phyloP scores from a whole-genome alignment of 2,797 vertebrate genomes.

The Menidia menidia region DNA sequence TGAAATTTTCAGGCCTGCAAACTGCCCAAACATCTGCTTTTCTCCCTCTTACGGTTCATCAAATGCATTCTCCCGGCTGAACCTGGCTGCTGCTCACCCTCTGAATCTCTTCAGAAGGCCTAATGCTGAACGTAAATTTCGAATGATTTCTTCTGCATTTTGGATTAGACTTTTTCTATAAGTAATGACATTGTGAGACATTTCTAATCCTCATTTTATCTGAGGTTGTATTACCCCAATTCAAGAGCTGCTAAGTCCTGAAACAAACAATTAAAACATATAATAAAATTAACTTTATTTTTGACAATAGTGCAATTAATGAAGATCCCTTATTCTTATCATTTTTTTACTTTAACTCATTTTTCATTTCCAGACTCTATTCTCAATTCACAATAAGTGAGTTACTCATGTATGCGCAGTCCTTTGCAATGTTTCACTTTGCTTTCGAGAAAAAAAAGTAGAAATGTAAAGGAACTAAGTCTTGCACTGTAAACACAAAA shows the following conservation, averaged over 20 bases:
- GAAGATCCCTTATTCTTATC: not conserved
- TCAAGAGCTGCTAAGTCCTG: no score
- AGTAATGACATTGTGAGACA: not conserved
- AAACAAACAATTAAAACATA: no score
- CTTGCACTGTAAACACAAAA: constrained; percentile 50
- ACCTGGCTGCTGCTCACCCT: not conserved
- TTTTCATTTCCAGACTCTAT: not conserved
- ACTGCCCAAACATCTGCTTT: not conserved
- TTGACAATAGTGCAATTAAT: not conserved
- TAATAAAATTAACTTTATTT: not conserved
- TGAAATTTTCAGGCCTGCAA: not conserved
- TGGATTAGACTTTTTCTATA: not conserved
- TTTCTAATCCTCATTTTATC: not conserved
- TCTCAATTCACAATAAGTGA: not conserved
- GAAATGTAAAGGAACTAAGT: constrained; percentile 20
- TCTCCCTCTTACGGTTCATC: not conserved
- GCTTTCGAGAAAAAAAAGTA: constrained; percentile 30
- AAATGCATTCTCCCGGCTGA: no score
- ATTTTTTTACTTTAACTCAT: not conserved
- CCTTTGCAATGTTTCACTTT: constrained; percentile 9
- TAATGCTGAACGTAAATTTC: no score
- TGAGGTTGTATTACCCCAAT: not conserved
- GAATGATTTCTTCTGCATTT: not conserved
- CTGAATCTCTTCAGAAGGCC: not conserved
- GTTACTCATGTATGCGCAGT: not conserved